These are phyloP conservation scores for Syngnathoides biaculeatus DNA, from an alignment of 2,113 vertebrate species.

Conservation along the genomic window DNA sequence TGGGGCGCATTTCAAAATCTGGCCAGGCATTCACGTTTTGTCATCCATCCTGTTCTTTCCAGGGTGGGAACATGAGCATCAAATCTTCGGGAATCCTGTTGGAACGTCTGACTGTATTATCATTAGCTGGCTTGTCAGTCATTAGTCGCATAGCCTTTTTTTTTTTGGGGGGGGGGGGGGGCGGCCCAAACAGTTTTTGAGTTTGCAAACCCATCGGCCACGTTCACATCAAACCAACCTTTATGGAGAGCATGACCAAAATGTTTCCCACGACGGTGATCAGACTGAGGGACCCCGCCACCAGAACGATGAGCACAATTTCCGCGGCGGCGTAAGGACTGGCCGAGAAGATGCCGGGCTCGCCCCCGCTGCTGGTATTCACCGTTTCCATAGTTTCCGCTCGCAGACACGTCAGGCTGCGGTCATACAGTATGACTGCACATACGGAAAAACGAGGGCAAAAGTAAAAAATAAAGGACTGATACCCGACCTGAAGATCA, in stretches of 20 bases:
- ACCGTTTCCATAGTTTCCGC: constrained; percentile 51
- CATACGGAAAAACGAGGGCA: not conserved
- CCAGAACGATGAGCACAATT: constrained; percentile 85
- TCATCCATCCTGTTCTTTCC: no score
- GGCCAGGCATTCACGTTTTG: no score
- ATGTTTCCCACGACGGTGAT: constrained; percentile 94
- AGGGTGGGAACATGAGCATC: not conserved
- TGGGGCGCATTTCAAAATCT: no score
- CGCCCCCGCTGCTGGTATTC: constrained; percentile 28
- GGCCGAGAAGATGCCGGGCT: constrained; percentile 34
- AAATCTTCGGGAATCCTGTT: not conserved
- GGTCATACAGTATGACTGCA: constrained; percentile 19
- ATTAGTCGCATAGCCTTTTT: not conserved
- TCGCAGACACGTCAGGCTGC: constrained; percentile 25
- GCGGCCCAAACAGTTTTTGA: not conserved
- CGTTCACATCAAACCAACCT: constrained; percentile 66
- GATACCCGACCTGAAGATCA: no score
- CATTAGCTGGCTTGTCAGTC: not conserved
- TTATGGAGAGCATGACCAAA: constrained; percentile 97
- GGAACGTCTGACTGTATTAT: not conserved
- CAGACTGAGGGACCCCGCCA: constrained; percentile 87
- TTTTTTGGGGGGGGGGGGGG: no score
- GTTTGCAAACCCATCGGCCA: not conserved
- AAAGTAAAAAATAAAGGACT: not conserved
- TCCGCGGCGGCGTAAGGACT: constrained; percentile 84